These are phyloP conservation scores for Encarsia formosa DNA, from an alignment of 2,888 invertebrate genomes.

Conservation along the genomic window DNA sequence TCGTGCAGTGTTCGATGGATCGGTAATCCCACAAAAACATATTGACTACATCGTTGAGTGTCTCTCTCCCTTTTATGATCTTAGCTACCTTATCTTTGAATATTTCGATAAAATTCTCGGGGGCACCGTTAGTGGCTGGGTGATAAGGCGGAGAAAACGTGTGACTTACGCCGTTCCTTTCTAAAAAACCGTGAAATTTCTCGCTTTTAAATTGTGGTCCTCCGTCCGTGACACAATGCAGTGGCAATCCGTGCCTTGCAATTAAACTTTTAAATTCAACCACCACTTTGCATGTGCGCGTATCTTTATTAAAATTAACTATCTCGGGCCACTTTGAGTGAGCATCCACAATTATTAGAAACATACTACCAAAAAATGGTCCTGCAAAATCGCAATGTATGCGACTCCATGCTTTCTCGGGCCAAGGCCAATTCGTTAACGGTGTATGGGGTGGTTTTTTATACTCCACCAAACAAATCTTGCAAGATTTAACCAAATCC, in stretches of 20 bases:
- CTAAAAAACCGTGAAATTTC: not conserved
- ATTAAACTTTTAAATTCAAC: not conserved
- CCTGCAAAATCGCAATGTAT: not conserved
- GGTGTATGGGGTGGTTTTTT: not conserved
- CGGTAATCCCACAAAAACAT: too few relatives aligned
- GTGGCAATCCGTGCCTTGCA: not conserved
- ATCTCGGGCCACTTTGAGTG: not conserved
- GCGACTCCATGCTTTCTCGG: not conserved
- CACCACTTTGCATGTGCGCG: not conserved
- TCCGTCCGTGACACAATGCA: not conserved
- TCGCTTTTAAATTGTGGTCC: not conserved
- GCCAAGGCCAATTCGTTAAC: conserved; percentile 1
- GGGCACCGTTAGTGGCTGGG: too few relatives aligned
- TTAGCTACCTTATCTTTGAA: too few relatives aligned
- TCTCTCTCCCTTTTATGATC: too few relatives aligned
- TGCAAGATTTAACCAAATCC: not conserved
- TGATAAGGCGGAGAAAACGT: not conserved
- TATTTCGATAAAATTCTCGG: too few relatives aligned
- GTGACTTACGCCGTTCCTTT: not conserved
- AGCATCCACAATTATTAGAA: not conserved
- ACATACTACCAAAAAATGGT: too few relatives aligned
- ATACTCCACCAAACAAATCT: not conserved
- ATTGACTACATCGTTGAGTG: too few relatives aligned
- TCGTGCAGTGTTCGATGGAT: too few relatives aligned
- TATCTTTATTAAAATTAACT: not conserved